phyloP scores from a whole-genome alignment of 2,888 invertebrate species.

The Shargacucullia verbasci region DNA sequence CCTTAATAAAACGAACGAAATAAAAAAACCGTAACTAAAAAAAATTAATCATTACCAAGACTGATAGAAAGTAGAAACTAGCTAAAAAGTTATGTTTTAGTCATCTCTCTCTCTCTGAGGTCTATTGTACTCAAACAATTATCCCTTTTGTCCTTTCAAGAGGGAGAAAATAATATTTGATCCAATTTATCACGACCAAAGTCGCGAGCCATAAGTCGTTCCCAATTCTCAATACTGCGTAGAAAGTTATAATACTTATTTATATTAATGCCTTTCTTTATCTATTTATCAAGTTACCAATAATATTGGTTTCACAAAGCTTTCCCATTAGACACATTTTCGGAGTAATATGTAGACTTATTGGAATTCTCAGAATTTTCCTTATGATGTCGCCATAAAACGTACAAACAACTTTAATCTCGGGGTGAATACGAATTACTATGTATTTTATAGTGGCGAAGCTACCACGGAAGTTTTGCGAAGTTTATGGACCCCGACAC shows the following conservation, averaged over 20 bases:
- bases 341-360: conserved; percentile 21
- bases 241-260: conserved; percentile 31
- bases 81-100: conserved; percentile 14
- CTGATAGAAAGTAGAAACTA: conserved; percentile 3
- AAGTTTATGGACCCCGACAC: conserved; percentile 76
- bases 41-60: conserved; percentile 1
- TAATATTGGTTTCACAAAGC: conserved; percentile 13
- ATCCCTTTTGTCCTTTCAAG: conserved; percentile 16
- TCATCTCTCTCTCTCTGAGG: background rate
- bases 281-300: conserved; percentile 19
- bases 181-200: conserved; percentile 17
- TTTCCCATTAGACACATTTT: conserved; percentile 30
- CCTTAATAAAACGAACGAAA: conserved; percentile 18
- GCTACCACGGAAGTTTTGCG: conserved; percentile 66
- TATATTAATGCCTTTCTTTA: conserved; percentile 14
- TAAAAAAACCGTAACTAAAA: background rate
- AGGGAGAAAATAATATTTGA: conserved; percentile 38
- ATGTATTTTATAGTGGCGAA: conserved; percentile 62
- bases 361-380: conserved; percentile 26
- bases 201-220: conserved; percentile 7
- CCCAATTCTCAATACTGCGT: conserved; percentile 3
- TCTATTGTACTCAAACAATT: conserved; percentile 32
- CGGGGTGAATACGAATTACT: conserved; percentile 58
- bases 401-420: conserved; percentile 42
- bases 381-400: conserved; percentile 35